Evolutionary conservation across 2,113 vertebrate genomes (phyloP), one percentile per base, ranked within the genome.

Genomic region (Misgurnus mizolepis): DNA sequence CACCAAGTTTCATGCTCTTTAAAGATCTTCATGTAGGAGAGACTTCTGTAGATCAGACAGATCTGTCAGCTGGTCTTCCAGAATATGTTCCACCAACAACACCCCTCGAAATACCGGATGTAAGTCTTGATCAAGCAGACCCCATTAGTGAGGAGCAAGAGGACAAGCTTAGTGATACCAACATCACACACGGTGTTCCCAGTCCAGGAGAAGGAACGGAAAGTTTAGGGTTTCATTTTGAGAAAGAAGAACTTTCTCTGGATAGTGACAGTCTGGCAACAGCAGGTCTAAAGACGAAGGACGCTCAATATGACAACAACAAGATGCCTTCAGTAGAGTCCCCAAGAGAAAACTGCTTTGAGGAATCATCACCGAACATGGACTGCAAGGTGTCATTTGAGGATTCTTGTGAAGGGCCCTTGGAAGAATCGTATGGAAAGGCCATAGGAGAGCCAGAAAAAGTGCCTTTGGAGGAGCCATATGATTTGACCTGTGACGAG

Each of bases 1-100:
- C 90, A 7, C 88, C 92, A 0, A 94, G 90, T 27, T 94, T 90
- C 85, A 91, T 94, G 88, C 88, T 94, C n/a, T 94, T 94, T 39
- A 94, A 94, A 89, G 92, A 94, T 61, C 89, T 94, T 1, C 87
- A 89, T 0, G 89, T 91, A 58, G 89, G 84, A 3, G 93, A 92
- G 6, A 79, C 89, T 34, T 87, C 88, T 10, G 87, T 86, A 2
- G 91, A 93, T 61, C 91, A 91, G 18, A 86, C 89, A 0, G 90
- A 93, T 84, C 86, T 94, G 9, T 90, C 92, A 0, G 87, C 82
- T 0, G 92, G 90, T 76, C 89, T 91, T 49, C 89, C 91, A 0
- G 87, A 91, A 40, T 93, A 90, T 34, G 87, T 89, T 27, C 85
- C 93, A 0, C 89, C 92, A 34, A 34, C 27, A 7, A 88, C 91